Conservation (phyloP, 2,888 invertebrate species). For the Norana najaformis region DNA sequence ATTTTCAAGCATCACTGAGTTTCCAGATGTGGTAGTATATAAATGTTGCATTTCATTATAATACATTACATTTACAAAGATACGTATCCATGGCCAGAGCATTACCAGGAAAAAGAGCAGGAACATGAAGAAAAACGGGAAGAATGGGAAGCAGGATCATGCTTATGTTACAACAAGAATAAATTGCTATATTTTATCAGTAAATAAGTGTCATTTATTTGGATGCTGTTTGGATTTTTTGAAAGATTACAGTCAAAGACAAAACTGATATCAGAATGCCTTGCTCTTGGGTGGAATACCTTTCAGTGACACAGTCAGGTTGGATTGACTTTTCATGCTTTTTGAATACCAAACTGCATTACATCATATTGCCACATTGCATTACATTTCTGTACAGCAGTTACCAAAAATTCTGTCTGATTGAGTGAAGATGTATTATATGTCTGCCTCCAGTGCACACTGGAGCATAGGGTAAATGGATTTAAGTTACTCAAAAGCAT, state of each 20-base stretch:
- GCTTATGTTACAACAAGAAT: neutral
- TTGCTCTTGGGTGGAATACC: neutral
- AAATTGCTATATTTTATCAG: neutral
- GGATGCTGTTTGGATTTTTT: neutral
- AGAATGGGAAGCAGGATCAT: conserved; percentile 9
- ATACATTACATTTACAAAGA: conserved; percentile 42
- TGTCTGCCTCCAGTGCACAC: neutral
- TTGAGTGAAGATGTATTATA: neutral
- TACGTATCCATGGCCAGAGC: conserved; percentile 57
- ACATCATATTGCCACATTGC: neutral
- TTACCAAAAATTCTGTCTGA: neutral
- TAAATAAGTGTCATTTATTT: neutral
- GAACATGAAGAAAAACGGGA: neutral
- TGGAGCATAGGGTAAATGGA: too few relatives aligned
- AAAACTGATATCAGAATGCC: neutral
- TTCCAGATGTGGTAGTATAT: neutral
- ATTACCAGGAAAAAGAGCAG: neutral
- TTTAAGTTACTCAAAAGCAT: too few relatives aligned
- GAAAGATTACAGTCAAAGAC: neutral
- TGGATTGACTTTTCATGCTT: neutral
- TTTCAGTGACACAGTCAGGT: neutral
- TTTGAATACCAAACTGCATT: neutral
- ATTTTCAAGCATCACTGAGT: neutral
- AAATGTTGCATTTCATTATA: neutral
- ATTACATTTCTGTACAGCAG: neutral